phyloP scores from a whole-genome alignment of 1,140 invertebrate genomes.

The Trichomalopsis sarcophagae region DNA sequence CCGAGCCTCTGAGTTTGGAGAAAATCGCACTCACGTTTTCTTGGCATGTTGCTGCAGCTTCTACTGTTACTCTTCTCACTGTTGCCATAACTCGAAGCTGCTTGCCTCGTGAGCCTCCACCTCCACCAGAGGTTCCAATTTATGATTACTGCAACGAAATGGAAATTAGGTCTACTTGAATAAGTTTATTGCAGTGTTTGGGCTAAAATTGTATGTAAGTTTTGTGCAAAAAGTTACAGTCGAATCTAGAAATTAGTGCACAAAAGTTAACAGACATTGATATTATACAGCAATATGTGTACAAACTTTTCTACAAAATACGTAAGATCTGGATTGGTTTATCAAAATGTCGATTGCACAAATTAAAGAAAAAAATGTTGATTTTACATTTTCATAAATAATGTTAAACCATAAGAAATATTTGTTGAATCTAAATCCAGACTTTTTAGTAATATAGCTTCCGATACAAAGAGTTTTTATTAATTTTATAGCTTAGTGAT shows the following conservation, averaged over 20 bases:
- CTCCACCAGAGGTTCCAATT: conserved; percentile 65
- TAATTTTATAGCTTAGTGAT: not conserved
- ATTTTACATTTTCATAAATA: not conserved
- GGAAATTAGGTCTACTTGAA: conserved; percentile 48
- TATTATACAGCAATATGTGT: not conserved
- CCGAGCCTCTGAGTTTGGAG: conserved; percentile 51
- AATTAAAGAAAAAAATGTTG: not conserved
- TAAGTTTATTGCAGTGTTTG: not conserved
- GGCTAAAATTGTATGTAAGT: not conserved
- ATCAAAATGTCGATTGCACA: not conserved
- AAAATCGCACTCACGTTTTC: conserved; percentile 68
- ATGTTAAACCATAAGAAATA: not conserved
- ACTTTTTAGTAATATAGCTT: conserved; percentile 17
- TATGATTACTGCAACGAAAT: conserved; percentile 67
- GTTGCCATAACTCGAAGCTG: conserved; percentile 64
- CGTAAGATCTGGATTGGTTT: not conserved
- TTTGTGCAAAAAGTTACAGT: not conserved
- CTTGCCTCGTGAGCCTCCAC: conserved; percentile 55
- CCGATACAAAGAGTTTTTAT: conserved; percentile 34
- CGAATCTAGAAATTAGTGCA: not conserved
- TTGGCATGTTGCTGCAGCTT: conserved; percentile 69
- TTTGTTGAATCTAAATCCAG: not conserved
- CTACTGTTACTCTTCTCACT: conserved; percentile 63
- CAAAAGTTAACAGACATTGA: not conserved
- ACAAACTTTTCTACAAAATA: conserved; percentile 6